Evolutionary conservation across 1,140 invertebrate species (phyloP).

Genomic region (Rhopalosiphum maidis): DNA sequence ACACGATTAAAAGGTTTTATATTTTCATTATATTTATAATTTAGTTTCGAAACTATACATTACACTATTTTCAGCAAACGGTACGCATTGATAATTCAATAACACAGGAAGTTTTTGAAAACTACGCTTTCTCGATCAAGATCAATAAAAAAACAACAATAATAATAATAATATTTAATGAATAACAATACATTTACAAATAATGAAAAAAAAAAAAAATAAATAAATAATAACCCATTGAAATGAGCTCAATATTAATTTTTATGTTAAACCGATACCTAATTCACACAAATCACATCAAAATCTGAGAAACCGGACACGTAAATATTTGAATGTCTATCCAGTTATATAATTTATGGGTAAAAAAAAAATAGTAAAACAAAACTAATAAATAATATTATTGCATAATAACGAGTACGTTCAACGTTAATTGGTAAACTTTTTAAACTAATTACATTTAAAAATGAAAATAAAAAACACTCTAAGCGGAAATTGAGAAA

Average conservation of each 20-base stretch:
- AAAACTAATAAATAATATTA: background rate
- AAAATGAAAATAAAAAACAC: background rate
- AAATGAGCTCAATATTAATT: background rate
- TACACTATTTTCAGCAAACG: background rate
- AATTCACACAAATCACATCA: background rate
- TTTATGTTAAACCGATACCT: background rate
- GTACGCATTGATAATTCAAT: background rate
- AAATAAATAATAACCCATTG: background rate
- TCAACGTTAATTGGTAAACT: background rate
- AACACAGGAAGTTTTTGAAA: background rate
- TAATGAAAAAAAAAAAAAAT: background rate
- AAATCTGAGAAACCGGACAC: constrained; percentile 50
- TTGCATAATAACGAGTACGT: background rate
- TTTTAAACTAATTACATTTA: background rate
- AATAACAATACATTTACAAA: background rate
- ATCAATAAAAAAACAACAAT: too few relatives aligned
- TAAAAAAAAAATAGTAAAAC: background rate
- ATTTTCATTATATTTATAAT: background rate
- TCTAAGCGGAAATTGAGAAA: background rate
- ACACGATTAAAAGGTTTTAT: background rate
- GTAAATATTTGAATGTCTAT: background rate
- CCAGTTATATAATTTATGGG: background rate
- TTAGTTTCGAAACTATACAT: background rate
- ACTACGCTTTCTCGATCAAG: constrained; percentile 47
- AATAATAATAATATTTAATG: background rate